Base-by-base conservation (phyloP, 2,888 invertebrate species). In the Apoderus coryli region DNA sequence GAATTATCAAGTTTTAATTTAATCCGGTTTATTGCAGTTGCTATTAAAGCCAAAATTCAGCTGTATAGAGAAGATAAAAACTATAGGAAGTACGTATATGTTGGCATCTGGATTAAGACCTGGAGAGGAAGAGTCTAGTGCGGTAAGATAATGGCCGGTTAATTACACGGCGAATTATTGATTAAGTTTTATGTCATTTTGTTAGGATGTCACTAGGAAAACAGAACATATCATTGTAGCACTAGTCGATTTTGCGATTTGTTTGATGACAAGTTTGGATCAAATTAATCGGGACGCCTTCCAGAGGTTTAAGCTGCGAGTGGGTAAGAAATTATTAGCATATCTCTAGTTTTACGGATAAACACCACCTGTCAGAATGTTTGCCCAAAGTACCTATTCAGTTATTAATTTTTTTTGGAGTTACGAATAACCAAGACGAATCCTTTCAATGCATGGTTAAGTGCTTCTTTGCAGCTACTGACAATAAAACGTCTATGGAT, bases 11-110 rank as follows among this genome's bases (percentile, higher is more conserved):
- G n/a, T n/a, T n/a, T n/a, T n/a, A n/a, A n/a, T n/a, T n/a, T n/a
- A n/a, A n/a, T n/a, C n/a, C n/a, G 9, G n/a, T 25, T 38, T 37
- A 9, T 61, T 63, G 22, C 63, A 85, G 84, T 60, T 96, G 19
- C 64, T 96, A 16, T 61, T 86, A 26, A 92, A 93, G 51, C 88
- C 90, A 0, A 92, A 93, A 51, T 95, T 85, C 59, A 90, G 89
- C 52, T 76, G 82, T 42, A 90, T 96, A 44, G 96, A 96, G 60
- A 96, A 96, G 59, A 96, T 96, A 31, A 96, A 96, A 60, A 96
- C 95, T 0, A 95, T 96, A 34, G 93, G 92, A 9, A 92, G 90
- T 56, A 95, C 95, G 0, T 96, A 96, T 52, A 96, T 96, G 95
- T 77, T 93, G 27, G 95, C 95, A 1, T 84, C 90, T 0, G 96